Conservation (phyloP, 2,113 vertebrate genomes). For the Cyphomyrus discorhynchus region DNA sequence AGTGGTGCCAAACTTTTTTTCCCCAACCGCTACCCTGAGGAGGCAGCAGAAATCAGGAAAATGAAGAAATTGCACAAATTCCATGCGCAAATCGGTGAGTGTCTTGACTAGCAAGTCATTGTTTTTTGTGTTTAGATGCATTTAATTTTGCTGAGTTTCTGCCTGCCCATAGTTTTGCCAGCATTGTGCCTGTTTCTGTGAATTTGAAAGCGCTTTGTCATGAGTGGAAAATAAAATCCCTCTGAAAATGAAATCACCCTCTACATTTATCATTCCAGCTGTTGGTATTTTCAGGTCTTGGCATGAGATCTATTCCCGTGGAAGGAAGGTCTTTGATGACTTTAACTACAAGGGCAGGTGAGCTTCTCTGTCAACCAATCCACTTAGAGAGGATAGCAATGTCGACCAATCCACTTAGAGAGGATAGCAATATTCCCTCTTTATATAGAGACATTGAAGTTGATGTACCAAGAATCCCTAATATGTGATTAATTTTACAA, state of each 20-base stretch:
- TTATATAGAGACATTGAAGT: neutral
- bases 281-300: constrained; percentile 52
- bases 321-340: constrained; percentile 46
- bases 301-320: constrained; percentile 40
- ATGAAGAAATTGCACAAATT: constrained; percentile 40
- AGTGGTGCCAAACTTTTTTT: constrained; percentile 45
- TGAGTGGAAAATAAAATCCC: neutral
- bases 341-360: constrained; percentile 52
- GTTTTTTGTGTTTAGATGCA: neutral
- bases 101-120: neutral
- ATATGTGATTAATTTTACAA: neutral
- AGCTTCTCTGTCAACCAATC: neutral
- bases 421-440: neutral
- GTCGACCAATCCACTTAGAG: neutral
- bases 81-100: constrained; percentile 45
- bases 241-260: no score
- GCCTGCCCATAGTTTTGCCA: neutral
- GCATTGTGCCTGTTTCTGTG: neutral
- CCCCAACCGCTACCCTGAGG: constrained; percentile 38
- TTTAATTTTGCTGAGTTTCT: neutral
- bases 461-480: neutral
- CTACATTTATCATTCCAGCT: constrained; percentile 28
- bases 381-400: neutral
- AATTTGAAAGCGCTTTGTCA: neutral
- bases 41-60: constrained; percentile 24